Conservation (phyloP, 2,888 invertebrate species). For the Meteorus colon region DNA sequence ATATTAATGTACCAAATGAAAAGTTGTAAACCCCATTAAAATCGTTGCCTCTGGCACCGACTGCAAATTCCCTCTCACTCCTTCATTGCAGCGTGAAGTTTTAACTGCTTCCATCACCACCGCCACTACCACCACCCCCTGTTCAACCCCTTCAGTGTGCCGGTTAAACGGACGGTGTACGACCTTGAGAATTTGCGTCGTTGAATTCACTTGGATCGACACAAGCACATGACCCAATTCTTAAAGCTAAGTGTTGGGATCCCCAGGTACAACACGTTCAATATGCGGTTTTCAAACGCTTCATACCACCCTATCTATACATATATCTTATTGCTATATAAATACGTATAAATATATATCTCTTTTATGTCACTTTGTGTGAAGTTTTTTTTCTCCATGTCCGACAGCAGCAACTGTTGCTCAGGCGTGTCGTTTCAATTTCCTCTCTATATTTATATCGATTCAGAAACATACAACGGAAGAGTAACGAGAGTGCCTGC, state of each 20-base stretch:
- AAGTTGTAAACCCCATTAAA: neutral
- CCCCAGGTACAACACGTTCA: conserved; percentile 21
- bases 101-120: neutral
- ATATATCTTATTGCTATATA: neutral
- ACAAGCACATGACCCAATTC: conserved; percentile 39
- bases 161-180: conserved; percentile 27
- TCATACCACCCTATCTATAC: conserved; percentile 7
- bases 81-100: conserved; percentile 42
- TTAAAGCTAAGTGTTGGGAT: conserved; percentile 12
- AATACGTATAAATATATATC: neutral
- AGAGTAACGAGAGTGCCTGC: conserved; percentile 24
- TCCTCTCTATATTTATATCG: conserved; percentile 45
- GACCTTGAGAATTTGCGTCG: conserved; percentile 44
- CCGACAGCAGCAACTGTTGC: conserved; percentile 53
- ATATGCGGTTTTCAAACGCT: conserved; percentile 11
- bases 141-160: neutral
- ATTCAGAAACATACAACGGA: conserved; percentile 47
- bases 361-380: neutral
- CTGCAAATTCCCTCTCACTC: neutral
- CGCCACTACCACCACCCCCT: neutral
- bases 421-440: conserved; percentile 44
- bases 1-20: neutral
- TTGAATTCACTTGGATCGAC: conserved; percentile 29
- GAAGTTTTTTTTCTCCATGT: conserved; percentile 25
- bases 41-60: neutral